Evolutionary conservation across 2,113 vertebrate species (phyloP).

Genomic region (Pogona vitticeps): DNA sequence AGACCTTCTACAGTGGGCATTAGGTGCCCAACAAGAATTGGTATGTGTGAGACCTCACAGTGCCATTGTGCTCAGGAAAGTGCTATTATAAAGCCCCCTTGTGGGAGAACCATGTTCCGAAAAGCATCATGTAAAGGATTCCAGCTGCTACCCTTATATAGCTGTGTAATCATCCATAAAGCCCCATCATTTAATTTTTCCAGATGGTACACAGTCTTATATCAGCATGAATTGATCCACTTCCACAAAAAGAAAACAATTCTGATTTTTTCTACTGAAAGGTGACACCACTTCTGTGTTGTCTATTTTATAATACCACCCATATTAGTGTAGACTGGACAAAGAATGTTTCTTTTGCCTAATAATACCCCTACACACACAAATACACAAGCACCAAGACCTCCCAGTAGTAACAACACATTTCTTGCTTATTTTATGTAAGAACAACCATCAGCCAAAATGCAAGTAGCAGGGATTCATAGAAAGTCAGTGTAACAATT

Average conservation of each 20-base stretch:
- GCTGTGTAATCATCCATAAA: neutral
- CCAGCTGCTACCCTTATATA: neutral
- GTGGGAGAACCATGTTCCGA: neutral
- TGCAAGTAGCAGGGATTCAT: neutral
- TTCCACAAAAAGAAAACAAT: neutral
- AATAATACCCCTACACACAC: neutral
- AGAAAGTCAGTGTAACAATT: neutral
- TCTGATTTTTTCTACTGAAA: neutral
- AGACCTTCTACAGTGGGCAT: neutral
- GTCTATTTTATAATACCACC: neutral
- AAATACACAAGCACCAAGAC: too few species aligned
- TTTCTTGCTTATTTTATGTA: neutral
- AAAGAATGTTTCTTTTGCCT: neutral
- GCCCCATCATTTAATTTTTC: neutral
- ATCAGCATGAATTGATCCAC: neutral
- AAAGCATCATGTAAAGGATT: neutral
- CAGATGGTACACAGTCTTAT: neutral
- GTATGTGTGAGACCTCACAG: neutral
- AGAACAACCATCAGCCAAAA: neutral
- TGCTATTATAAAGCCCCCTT: neutral
- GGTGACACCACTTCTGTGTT: neutral
- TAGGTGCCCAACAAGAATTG: neutral
- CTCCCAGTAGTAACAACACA: too few species aligned
- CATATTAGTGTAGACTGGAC: neutral
- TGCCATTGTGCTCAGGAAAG: neutral